Percentiles rank a stretch among this genome's conserved stretches.
Evolutionary conservation across 1,140 invertebrate genomes (phyloP).

Genomic region (Drosophila mayri): DNA sequence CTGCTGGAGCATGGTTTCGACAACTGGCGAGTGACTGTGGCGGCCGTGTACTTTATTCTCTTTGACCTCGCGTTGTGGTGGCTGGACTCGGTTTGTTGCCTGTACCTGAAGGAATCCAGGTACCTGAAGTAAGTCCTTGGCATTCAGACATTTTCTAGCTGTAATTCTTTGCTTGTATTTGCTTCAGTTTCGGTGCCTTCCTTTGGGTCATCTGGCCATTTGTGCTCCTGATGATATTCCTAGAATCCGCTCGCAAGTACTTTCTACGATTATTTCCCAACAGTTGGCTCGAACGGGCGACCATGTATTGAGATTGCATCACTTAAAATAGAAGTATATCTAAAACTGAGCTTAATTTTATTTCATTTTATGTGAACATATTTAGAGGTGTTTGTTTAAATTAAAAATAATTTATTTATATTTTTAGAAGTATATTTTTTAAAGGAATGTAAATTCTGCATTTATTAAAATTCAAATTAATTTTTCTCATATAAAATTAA

Average conservation of each 20-base stretch:
- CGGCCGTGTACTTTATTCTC: conserved; percentile 27
- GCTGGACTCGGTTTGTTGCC: not conserved
- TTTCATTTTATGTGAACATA: not conserved
- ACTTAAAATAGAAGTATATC: not conserved
- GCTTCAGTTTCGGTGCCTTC: conserved; percentile 16
- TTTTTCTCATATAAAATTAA: not conserved
- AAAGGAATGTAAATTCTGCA: not conserved
- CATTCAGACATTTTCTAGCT: not conserved
- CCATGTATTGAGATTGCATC: conserved; percentile 23
- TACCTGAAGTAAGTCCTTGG: not conserved
- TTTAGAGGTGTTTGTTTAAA: not conserved
- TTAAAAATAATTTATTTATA: not conserved
- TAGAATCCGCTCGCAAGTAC: conserved; percentile 37
- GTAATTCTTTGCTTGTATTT: not conserved
- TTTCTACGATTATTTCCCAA: conserved; percentile 35
- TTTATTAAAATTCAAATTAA: not conserved
- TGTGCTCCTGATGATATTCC: conserved; percentile 9
- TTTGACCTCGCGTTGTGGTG: conserved; percentile 2
- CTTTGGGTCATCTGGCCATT: conserved; percentile 30
- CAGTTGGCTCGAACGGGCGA: conserved; percentile 49
- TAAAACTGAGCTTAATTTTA: too few relatives aligned
- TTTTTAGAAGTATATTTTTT: not conserved
- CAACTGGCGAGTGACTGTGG: conserved; percentile 29
- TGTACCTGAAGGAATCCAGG: not conserved
- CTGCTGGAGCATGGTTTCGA: conserved; percentile 51